Evolutionary conservation across 2,113 vertebrate species (phyloP), one percentile per base, ranked within the genome.

Genomic region (Gymnocephalus cernua): DNA sequence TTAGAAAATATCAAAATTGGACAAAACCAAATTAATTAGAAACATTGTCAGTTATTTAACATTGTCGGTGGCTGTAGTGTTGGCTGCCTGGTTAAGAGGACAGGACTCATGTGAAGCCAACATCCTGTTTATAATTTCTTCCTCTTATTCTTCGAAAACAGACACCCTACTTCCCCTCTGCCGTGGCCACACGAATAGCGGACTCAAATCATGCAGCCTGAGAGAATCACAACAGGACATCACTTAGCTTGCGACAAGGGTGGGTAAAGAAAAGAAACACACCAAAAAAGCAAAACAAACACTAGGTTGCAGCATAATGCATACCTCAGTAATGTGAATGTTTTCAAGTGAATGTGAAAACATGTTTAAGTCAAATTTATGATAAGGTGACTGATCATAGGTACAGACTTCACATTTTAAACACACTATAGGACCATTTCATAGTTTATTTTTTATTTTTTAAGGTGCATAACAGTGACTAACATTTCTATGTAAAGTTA

Each of bases 111-210:
- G 13, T 21, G 6, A 62, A 21, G 47, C 29, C 19, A 21, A 61
- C 54, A 38, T 62, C 29, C 76, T 56, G 69, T 79, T 62, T 38
- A 53, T 9, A 8, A 59, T 44, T 66, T 61, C 6, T 65, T 56
- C 13, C 29, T 16, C 44, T 35, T 23, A 13, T 74, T 74, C 47
- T 44, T 64, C 0, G 12, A 66, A 50, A 45, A 29, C 50, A 69
- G 16, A 62, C 23, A 21, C 45, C 4, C 3, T 14, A 41, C 14
- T 65, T 65, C 12, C 29, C 6, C 1, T 58, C 27, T 6, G 21
- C 27, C 10, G 2, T 47, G 35, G n/a, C 47, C 23, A 27, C 13
- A 21, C 0, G 10, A 5, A 54, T 0, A 7, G 29, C 32, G 4
- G 1, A 14, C 25, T 54, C 13, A 3, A 11, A 38, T 41, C 12